Conservation (phyloP, 2,113 vertebrate species). For the Prolemur simus region DNA sequence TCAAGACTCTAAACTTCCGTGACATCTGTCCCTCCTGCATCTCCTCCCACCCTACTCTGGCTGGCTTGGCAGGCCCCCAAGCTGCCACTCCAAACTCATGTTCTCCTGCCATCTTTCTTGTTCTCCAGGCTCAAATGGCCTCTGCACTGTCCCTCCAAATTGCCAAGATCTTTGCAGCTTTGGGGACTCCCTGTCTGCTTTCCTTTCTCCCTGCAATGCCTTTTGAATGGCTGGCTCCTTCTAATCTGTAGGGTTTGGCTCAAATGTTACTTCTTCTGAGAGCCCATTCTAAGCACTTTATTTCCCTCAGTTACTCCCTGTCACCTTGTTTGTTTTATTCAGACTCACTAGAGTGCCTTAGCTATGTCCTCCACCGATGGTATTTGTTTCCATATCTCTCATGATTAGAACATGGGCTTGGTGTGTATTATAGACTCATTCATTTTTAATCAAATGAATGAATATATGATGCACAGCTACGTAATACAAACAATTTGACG, state of each 20-base stretch:
- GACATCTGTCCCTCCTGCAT: background rate
- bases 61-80: background rate
- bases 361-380: background rate
- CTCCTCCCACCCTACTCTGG: background rate
- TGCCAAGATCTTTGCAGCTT: background rate
- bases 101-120: background rate
- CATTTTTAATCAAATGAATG: background rate
- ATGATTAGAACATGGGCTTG: background rate
- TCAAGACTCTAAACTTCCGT: background rate
- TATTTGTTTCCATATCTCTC: background rate
- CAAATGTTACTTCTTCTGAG: background rate
- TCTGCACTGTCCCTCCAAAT: accelerated
- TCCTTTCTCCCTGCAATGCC: background rate
- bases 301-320: background rate
- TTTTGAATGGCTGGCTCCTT: background rate
- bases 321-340: background rate
- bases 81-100: background rate
- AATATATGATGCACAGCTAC: background rate
- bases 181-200: background rate
- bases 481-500: background rate
- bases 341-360: background rate
- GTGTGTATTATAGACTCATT: background rate
- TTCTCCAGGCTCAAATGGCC: background rate
- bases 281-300: background rate
- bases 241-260: too few species aligned